Evolutionary conservation across 2,888 invertebrate genomes (phyloP), one percentile per base, ranked within the genome.

Genomic region (Desoria tigrina): DNA sequence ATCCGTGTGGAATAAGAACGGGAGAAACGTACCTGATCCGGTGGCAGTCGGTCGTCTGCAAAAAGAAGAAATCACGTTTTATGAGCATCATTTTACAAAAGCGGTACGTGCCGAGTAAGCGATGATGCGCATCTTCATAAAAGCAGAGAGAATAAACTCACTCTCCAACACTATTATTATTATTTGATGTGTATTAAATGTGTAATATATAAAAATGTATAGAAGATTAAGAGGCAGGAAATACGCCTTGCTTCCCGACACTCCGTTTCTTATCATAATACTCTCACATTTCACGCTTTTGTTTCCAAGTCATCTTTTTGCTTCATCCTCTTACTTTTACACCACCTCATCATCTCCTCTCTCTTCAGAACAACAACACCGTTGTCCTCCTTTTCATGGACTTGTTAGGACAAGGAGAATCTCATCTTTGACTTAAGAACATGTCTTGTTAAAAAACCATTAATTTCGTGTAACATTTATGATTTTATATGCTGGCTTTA

Each of bases 121-220:
- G 59, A 57, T 61, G 69, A 69, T 73, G 73, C 73, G 73, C 73
- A 73, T 73, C 73, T 73, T 73, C 71, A 71, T 73, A 73, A 71
- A 71, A 63, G 62, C 55, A 51, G 58, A 24, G 58, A 24, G 32
- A 24, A 42, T 39, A 58, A n/a, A 18, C 37, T 37, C 14, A 58
- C 58, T 58, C 58, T n/a, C n/a, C n/a, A n/a, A n/a, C n/a, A n/a
- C n/a, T n/a, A n/a, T n/a, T n/a, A n/a, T n/a, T 49, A 49, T 58
- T 57, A 57, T 57, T 58, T 49, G 58, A 58, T 58, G 58, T 58
- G 58, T 58, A 58, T 58, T 58, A 58, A 58, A 58, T 58, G 42
- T 28, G 45, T 45, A 42, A 45, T 28, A 27, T 58, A 58, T 45
- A 58, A 58, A 23, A 57, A 39, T n/a, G 53, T 54, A 57, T 27